Evolutionary conservation across 2,797 vertebrate species (phyloP), one percentile per base, ranked within the genome.

Genomic region (Syngnathus acus): DNA sequence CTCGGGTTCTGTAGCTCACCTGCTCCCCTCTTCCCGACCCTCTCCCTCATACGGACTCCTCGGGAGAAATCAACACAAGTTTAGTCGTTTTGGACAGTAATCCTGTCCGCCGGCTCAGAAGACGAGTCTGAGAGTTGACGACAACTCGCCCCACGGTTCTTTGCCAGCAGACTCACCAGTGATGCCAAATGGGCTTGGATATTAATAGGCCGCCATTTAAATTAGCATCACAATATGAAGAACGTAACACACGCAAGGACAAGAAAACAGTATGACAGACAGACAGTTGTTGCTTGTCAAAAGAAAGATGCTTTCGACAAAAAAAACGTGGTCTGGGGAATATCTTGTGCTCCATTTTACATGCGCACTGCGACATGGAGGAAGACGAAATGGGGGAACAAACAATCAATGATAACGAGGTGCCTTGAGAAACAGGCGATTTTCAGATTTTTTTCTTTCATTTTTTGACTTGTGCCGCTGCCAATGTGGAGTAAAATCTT

Each of bases 31-130:
- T 91, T 95, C 93, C 77, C 82, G 93, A 87, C 94, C 94, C 90
- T 97, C 95, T 87, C 94, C 94, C 93, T 97, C 95, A 92, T 94
- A 94, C 75, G 93, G 95, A 90, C 92, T 96, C 94, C 95, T 97
- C 91, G 92, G 90, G 86, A 90, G 93, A 92, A 94, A 93, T 90
- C 82, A 87, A 88, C 91, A 92, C 82, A 90, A 92, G 90, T 94
- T 94, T 91, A 93, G 89, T 93, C 75, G 87, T 78, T 84, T 74
- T 71, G n/a, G 40, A 26, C 11, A 62, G 40, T 23, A 45, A 62
- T 32, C 26, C 26, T 32, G 26, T 32, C 26, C 26, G 26, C 9
- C 48, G 1, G 48, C 48, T n/a, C 23, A 6, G 38, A 58, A 16
- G 55, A 58, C 4, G 16, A 23, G 21, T n/a, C 59, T 21, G n/a